phyloP scores from a whole-genome alignment of 2,113 vertebrate genomes.

The Meriones unguiculatus region DNA sequence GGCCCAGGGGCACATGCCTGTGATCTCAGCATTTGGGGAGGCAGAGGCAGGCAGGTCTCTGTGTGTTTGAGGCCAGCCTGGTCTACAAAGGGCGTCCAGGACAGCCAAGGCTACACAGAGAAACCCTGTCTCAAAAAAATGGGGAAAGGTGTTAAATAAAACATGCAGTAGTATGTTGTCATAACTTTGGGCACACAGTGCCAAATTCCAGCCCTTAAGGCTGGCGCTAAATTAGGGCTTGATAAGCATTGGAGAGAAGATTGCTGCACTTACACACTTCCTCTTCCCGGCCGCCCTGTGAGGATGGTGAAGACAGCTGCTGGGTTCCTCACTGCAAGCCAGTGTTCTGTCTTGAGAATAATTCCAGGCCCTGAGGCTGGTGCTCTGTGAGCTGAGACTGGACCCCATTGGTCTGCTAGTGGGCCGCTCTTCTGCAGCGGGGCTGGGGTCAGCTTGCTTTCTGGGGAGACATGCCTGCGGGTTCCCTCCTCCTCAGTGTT shows the following conservation, averaged over 20 bases:
- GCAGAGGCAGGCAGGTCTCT: too few species aligned
- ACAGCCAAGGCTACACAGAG: too few species aligned
- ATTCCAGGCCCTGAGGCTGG: too few species aligned
- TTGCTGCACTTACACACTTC: background rate
- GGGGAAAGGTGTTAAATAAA: background rate
- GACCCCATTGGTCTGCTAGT: too few species aligned
- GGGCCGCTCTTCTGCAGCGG: background rate
- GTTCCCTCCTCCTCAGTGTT: too few species aligned
- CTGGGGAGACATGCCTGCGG: background rate
- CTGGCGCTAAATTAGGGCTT: background rate
- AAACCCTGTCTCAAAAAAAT: too few species aligned
- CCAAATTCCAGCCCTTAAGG: background rate
- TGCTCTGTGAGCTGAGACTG: too few species aligned
- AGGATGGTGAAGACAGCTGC: background rate
- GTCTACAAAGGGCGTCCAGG: too few species aligned
- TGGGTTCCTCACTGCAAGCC: background rate
- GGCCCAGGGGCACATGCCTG: too few species aligned
- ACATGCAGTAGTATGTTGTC: background rate
- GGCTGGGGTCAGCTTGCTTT: background rate
- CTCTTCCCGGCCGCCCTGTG: background rate
- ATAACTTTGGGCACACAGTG: background rate
- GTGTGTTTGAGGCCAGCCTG: too few species aligned
- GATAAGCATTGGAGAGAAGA: slow-evolving; percentile 14
- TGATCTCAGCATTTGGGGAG: too few species aligned
- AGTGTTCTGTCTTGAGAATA: background rate